Conservation (phyloP, 2,888 invertebrate species). For the Drosophila ustulata region DNA sequence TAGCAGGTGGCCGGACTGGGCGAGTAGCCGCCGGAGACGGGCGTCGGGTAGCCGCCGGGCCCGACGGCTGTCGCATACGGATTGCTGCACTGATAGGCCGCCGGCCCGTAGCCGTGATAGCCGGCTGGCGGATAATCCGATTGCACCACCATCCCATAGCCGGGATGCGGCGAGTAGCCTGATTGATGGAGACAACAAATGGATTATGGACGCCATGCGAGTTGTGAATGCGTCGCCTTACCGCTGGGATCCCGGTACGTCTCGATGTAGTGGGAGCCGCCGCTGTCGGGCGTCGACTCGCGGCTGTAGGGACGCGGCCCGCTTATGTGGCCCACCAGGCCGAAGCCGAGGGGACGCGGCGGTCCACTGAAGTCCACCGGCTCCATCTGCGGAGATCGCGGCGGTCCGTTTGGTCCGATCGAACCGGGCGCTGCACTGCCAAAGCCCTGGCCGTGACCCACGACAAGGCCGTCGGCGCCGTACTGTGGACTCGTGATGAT, state of each 20-base stretch:
- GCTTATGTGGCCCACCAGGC: conserved; percentile 86
- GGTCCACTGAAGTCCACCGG: conserved; percentile 90
- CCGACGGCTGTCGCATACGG: conserved; percentile 85
- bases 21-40: conserved; percentile 89
- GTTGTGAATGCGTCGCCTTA: conserved; percentile 82
- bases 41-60: conserved; percentile 88
- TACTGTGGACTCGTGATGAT: conserved; percentile 87
- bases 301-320: conserved; percentile 91
- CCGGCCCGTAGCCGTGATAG: conserved; percentile 89
- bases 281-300: conserved; percentile 95
- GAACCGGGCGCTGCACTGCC: conserved; percentile 84
- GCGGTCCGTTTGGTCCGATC: conserved; percentile 83
- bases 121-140: conserved; percentile 93
- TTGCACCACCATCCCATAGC: conserved; percentile 92
- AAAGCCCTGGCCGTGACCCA: conserved; percentile 86
- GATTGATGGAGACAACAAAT: background rate
- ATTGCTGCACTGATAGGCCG: conserved; percentile 86
- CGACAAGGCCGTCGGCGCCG: conserved; percentile 84
- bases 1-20: conserved; percentile 90
- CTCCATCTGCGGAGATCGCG: conserved; percentile 89
- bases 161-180: conserved; percentile 95
- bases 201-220: no score
- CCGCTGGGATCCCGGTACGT: conserved; percentile 94
- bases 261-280: conserved; percentile 95
- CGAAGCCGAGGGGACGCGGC: conserved; percentile 88